Evolutionary conservation across 2,888 invertebrate species (phyloP).

Genomic region (Drosophila percnosoma): DNA sequence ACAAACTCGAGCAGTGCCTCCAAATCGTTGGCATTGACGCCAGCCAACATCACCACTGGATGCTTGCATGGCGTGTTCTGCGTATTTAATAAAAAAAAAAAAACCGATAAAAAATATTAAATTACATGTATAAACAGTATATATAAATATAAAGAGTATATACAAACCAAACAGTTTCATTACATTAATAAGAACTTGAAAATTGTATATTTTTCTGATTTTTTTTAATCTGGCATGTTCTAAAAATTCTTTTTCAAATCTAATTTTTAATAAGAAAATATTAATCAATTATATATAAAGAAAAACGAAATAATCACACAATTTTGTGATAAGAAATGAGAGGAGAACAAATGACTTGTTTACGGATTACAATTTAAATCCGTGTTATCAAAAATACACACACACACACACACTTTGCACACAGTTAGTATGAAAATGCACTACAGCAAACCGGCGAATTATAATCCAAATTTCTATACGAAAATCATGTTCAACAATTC

Average conservation of each 20-base stretch:
- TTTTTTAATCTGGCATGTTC: neutral
- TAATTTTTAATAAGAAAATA: neutral
- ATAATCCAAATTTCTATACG: neutral
- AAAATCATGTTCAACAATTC: neutral
- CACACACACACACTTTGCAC: neutral
- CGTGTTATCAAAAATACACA: neutral
- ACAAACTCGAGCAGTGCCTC: conserved; percentile 88
- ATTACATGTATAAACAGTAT: neutral
- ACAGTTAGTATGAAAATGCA: neutral
- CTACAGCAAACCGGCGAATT: neutral
- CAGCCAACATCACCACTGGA: conserved; percentile 88
- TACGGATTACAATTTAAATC: neutral
- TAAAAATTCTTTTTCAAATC: neutral
- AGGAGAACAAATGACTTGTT: neutral
- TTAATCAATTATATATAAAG: neutral
- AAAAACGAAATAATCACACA: neutral
- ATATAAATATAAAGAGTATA: neutral
- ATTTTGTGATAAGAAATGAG: neutral
- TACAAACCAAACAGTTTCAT: neutral
- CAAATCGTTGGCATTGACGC: conserved; percentile 87
- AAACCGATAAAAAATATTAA: conserved; percentile 5
- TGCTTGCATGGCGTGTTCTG: conserved; percentile 88
- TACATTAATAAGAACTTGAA: neutral
- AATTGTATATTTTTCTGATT: neutral
- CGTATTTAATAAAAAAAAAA: conserved; percentile 61